Evolutionary conservation across 1,140 invertebrate species (phyloP), one percentile per base, ranked within the genome.

Genomic region (Aphelenchoides besseyi): DNA sequence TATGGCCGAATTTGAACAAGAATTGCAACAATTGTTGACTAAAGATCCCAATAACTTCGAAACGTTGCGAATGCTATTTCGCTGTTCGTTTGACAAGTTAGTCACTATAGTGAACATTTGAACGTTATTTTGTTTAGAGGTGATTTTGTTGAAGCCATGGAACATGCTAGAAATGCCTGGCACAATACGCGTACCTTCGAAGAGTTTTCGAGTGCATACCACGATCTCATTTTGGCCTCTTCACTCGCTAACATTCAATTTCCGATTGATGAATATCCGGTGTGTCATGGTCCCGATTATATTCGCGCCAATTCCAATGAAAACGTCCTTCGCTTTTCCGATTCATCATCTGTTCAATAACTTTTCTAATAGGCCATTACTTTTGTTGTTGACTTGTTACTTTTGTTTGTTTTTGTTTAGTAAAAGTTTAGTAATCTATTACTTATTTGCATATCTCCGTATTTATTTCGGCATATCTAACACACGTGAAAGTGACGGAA

Each of bases 11-110:
- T 66, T 66, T 12, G 12, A 12, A 23, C 9, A 53, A 23, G 36
- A 66, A 2, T 37, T 66, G 63, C 28, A 36, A 1, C 28, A 29
- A n/a, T 29, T 66, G 32, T 12, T 33, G 16, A 2, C 30, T 16
- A 66, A 35, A 32, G 63, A 66, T 32, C 63, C 63, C 28, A 23
- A 66, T 3, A 66, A 66, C 32, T 37, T 36, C 30, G 63, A 66
- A 32, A 33, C 30, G 12, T 12, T 32, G 12, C 36, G 32, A 12
- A 16, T 66, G 16, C 3, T 66, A 12, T 66, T 37, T 3, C 30
- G 63, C 36, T 66, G 63, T 8, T 35, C 12, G n/a, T 26, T 35
- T 12, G 63, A 29, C 36, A 66, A 2, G 36, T 66, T 12, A 37
- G 63, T 66, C 16, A 23, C 1, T 16, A 12, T 66, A 59, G 29